phyloP scores from a whole-genome alignment of 37 sponge, comb jelly and placozoan genomes.

The Theonella swinhoei region DNA sequence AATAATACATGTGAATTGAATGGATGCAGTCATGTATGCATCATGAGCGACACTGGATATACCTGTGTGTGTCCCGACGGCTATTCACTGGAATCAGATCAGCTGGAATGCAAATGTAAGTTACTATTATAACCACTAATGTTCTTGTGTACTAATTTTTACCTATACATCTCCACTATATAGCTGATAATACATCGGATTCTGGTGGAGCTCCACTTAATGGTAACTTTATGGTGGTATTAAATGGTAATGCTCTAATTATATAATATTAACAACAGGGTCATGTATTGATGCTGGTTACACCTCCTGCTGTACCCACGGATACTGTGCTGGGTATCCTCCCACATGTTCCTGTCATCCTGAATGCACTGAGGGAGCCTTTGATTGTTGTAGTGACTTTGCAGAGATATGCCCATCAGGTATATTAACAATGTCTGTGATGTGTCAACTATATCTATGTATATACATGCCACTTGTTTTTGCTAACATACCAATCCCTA shows the following conservation, averaged over 20 bases:
- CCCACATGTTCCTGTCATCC: slow-evolving; percentile 29
- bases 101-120: background rate
- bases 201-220: background rate
- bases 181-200: background rate
- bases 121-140: background rate
- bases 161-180: too few species aligned
- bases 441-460: too few species aligned
- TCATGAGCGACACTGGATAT: slow-evolving; percentile 34
- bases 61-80: slow-evolving; percentile 64
- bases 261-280: background rate
- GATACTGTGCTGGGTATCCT: slow-evolving; percentile 22
- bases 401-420: background rate
- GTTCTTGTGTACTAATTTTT: background rate
- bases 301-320: slow-evolving; percentile 27
- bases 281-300: slow-evolving; percentile 43
- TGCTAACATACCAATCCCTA: too few species aligned
- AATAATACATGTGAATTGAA: slow-evolving; percentile 49
- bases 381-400: background rate
- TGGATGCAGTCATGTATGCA: slow-evolving; percentile 69
- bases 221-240: background rate
- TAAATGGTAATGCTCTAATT: background rate
- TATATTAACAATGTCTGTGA: too few species aligned
- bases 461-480: too few species aligned
- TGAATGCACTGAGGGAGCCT: background rate
- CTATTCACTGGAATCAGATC: background rate